Percentiles rank a stretch among this genome's conserved stretches.
phyloP scores from a whole-genome alignment of 2,888 invertebrate genomes.

The Phortica okadai region DNA sequence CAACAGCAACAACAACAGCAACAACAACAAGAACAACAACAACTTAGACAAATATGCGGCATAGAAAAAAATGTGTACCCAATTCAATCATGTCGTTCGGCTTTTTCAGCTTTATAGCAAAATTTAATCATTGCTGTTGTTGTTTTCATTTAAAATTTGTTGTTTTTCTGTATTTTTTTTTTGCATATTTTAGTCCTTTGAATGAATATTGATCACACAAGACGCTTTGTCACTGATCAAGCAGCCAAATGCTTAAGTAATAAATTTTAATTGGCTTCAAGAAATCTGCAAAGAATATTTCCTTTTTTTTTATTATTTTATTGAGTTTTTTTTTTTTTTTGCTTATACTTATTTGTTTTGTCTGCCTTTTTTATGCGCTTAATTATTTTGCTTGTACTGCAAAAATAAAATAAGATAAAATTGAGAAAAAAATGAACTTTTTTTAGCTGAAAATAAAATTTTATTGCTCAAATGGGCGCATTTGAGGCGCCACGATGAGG shows the following conservation, averaged over 20 bases:
- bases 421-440: slow-evolving; percentile 43
- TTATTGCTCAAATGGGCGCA: slow-evolving; percentile 58
- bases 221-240: background rate
- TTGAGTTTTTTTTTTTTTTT: background rate
- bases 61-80: slow-evolving; percentile 14
- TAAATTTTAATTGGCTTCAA: background rate
- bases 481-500: slow-evolving; percentile 38
- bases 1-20: background rate
- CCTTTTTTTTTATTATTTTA: background rate
- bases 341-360: background rate
- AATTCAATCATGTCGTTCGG: slow-evolving; percentile 11
- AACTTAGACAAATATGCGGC: slow-evolving; percentile 25
- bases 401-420: slow-evolving; percentile 16
- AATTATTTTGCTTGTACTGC: slow-evolving; percentile 44
- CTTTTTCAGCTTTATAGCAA: background rate
- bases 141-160: no score
- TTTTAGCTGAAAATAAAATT: slow-evolving; percentile 61
- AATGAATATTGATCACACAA: background rate
- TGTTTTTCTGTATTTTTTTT: background rate
- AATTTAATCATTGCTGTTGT: no score
- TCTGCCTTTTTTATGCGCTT: slow-evolving; percentile 22
- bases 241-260: background rate
- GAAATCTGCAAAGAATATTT: background rate
- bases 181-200: background rate
- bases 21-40: background rate